Evolutionary conservation across 2,797 vertebrate species (phyloP).

Genomic region (Argyrosomus regius): DNA sequence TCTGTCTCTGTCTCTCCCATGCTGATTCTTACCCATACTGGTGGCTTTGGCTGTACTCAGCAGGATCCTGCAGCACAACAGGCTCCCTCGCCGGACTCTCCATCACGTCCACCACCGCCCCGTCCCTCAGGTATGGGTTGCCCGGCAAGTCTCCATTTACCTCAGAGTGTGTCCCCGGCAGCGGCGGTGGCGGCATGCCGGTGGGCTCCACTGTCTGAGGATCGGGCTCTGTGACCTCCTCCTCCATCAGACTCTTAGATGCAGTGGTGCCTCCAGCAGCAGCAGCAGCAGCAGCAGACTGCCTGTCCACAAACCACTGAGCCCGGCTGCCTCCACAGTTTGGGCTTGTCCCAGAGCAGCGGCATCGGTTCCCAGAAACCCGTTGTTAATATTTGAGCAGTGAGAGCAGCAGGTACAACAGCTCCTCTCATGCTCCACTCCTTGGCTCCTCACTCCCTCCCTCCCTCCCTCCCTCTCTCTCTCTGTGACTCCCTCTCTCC

Average conservation of each 20-base stretch:
- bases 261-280: constrained; percentile 64
- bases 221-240: constrained; percentile 81
- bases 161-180: constrained; percentile 57
- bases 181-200: constrained; percentile 9
- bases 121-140: constrained; percentile 71
- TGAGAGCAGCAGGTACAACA: constrained; percentile 78
- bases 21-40: constrained; percentile 80
- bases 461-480: constrained; percentile 3
- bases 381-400: constrained; percentile 79
- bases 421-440: constrained; percentile 71
- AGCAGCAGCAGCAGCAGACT: constrained; percentile 41
- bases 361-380: constrained; percentile 78
- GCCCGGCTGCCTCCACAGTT: constrained; percentile 74
- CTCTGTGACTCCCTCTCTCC: constrained; percentile 38
- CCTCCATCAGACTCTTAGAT: constrained; percentile 81
- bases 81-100: constrained; percentile 72
- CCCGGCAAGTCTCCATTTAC: constrained; percentile 78
- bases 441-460: constrained; percentile 42
- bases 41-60: constrained; percentile 62
- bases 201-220: constrained; percentile 63
- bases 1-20: constrained; percentile 15
- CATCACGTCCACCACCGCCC: constrained; percentile 50
- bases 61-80: constrained; percentile 75
- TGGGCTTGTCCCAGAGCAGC: constrained; percentile 77
- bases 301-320: constrained; percentile 71